phyloP scores from a whole-genome alignment of 1,140 invertebrate genomes.

The Anoplophora glabripennis region DNA sequence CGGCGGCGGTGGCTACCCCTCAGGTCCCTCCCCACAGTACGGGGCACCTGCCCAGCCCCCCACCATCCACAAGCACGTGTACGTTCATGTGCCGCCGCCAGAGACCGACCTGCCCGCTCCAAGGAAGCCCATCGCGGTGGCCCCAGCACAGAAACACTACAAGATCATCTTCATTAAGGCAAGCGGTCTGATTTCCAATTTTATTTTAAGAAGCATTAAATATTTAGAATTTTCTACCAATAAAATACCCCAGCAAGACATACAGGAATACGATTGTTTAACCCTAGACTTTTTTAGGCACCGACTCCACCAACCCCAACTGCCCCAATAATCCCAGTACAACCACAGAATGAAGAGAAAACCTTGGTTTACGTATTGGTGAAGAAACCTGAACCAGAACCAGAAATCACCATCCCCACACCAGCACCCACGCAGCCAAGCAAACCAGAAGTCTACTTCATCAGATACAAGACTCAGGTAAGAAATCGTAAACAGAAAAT shows the following conservation, averaged over 20 bases:
- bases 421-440: slow-evolving; percentile 76
- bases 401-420: slow-evolving; percentile 73
- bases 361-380: slow-evolving; percentile 84
- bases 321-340: slow-evolving; percentile 70
- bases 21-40: slow-evolving; percentile 21
- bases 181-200: too few relatives aligned
- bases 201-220: too few relatives aligned
- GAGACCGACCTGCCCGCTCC: slow-evolving; percentile 65
- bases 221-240: too few relatives aligned
- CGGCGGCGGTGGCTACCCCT: slow-evolving; percentile 20
- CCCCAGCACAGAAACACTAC: slow-evolving; percentile 77
- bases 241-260: too few relatives aligned
- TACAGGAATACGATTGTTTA: too few relatives aligned
- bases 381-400: slow-evolving; percentile 80
- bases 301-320: slow-evolving; percentile 77
- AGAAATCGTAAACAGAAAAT: too few relatives aligned
- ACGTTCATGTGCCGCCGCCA: slow-evolving; percentile 67
- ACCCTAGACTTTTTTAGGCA: too few relatives aligned
- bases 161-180: slow-evolving; percentile 88
- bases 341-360: slow-evolving; percentile 81
- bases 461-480: slow-evolving; percentile 77
- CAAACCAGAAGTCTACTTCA: slow-evolving; percentile 85
- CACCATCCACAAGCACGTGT: slow-evolving; percentile 81
- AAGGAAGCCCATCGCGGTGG: slow-evolving; percentile 53
- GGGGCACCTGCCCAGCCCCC: slow-evolving; percentile 50